A percentile compares a stretch with the other conserved stretches of the same genome.
Evolutionary conservation across 2,113 vertebrate genomes (phyloP).

Genomic region (Proterorhinus semilunaris): DNA sequence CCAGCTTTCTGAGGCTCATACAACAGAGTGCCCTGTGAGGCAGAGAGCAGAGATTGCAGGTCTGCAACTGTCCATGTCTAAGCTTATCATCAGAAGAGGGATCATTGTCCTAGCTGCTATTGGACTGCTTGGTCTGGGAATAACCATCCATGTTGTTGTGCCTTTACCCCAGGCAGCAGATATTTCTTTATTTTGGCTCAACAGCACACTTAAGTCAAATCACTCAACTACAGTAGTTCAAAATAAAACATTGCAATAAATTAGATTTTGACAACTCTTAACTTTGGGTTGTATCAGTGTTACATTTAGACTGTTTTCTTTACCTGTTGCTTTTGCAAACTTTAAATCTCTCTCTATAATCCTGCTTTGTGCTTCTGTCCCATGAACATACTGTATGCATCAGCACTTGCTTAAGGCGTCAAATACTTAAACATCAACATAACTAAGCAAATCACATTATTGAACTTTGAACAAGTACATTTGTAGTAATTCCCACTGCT

Average conservation of each 20-base stretch:
- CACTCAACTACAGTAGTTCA: constrained; percentile 7
- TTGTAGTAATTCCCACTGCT: constrained; percentile 56
- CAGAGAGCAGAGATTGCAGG: neutral
- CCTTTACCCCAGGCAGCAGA: constrained; percentile 50
- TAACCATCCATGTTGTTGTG: constrained; percentile 50
- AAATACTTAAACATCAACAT: neutral
- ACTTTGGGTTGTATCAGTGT: neutral
- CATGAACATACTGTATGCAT: constrained; percentile 1
- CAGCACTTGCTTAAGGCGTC: neutral
- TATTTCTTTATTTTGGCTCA: constrained; percentile 56
- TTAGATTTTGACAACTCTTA: constrained; percentile 1
- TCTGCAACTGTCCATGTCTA: constrained; percentile 53
- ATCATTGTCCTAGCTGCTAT: constrained; percentile 52
- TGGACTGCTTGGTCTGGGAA: constrained; percentile 60
- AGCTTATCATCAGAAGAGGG: constrained; percentile 74
- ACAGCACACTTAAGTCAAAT: constrained; percentile 31
- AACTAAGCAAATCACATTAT: constrained; percentile 31
- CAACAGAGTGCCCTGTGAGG: constrained; percentile 9
- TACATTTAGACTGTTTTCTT: neutral
- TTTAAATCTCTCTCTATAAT: neutral
- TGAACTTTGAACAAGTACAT: constrained; percentile 42
- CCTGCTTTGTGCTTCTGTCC: neutral
- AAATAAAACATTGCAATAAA: constrained; percentile 27
- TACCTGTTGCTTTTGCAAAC: neutral
- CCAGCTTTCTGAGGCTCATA: constrained; percentile 29